Base-by-base conservation (phyloP, 2,888 invertebrate genomes). In the Protonemura montana region DNA sequence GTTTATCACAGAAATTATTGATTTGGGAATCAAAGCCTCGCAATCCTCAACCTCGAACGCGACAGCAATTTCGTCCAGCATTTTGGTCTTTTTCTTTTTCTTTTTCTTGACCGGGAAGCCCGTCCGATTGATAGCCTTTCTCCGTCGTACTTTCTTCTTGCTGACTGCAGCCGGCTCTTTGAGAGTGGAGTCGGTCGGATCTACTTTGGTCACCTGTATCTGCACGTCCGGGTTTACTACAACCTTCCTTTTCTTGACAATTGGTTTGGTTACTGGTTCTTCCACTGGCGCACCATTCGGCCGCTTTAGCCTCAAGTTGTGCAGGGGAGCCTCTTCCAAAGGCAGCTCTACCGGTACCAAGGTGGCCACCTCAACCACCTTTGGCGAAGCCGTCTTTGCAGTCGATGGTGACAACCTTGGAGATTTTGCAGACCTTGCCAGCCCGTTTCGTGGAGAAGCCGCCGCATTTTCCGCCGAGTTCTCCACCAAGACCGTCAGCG, bases 101-200 rank as follows among this genome's bases (percentile, higher is more conserved):
- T 94, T 95, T 89, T 96, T 96, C 25, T 96, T 92, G 28, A 95
- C 96, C 0, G 98, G 98, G 90, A 98, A 98, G 2, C 98, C 98
- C 26, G 97, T 97, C 89, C 97, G 93, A 90, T 97, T 97, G 78
- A 96, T 95, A 27, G 96, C 94, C 90, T 97, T 95, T 77, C 97
- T 93, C 89, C 96, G 93, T 26, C 93, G 90, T 10, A 92, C 91
- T 88, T 93, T 93, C 89, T 93, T 93, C 89, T 94, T 94, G 0
- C 89, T 89, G 21, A 89, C 88, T 76, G 87, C 88, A 81, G 87
- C 88, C 28, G 88, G 81, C 85, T 90, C 89, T 25, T 87, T 85
- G 0, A 88, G 87, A 30, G 87, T 76, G 27, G 88, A 80, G 85
- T 90, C 89, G 26, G 88, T 86, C 0, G 88, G 88, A 16, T 88